phyloP scores from a whole-genome alignment of 2,888 invertebrate genomes.

The Acleris cristana region DNA sequence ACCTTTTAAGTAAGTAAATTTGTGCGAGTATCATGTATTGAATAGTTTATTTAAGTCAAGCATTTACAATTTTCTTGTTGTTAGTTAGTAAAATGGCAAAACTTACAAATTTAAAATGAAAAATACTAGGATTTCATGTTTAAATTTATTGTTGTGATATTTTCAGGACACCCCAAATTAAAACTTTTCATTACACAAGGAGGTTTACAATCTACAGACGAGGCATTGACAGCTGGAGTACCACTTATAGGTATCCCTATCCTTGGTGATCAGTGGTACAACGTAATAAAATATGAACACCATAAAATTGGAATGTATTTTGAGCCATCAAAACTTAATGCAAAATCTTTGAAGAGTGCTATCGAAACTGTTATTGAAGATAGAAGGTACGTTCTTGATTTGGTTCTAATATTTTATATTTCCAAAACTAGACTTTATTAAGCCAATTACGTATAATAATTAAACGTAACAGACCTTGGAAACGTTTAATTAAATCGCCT shows the following conservation, averaged over 20 bases:
- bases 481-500: too few species aligned
- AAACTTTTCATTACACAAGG: constrained; percentile 78
- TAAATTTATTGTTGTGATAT: background rate
- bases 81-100: too few species aligned
- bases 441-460: too few species aligned
- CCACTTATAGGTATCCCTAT: constrained; percentile 72
- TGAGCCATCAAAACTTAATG: constrained; percentile 50
- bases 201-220: constrained; percentile 75
- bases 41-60: background rate
- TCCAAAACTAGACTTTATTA: too few species aligned
- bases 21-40: too few species aligned
- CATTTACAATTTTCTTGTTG: too few species aligned
- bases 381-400: constrained; percentile 49
- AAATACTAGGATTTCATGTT: too few species aligned
- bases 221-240: constrained; percentile 68
- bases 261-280: constrained; percentile 70
- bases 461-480: too few species aligned
- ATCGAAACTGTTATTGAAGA: constrained; percentile 52
- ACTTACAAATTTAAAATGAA: too few species aligned
- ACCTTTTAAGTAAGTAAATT: constrained; percentile 48
- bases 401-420: too few species aligned
- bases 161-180: constrained; percentile 69
- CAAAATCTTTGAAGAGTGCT: constrained; percentile 50
- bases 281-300: constrained; percentile 58
- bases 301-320: constrained; percentile 56